These are phyloP conservation scores for Oreohelix idahoensis DNA, from an alignment of 1,140 invertebrate genomes.

Conservation along the genomic window DNA sequence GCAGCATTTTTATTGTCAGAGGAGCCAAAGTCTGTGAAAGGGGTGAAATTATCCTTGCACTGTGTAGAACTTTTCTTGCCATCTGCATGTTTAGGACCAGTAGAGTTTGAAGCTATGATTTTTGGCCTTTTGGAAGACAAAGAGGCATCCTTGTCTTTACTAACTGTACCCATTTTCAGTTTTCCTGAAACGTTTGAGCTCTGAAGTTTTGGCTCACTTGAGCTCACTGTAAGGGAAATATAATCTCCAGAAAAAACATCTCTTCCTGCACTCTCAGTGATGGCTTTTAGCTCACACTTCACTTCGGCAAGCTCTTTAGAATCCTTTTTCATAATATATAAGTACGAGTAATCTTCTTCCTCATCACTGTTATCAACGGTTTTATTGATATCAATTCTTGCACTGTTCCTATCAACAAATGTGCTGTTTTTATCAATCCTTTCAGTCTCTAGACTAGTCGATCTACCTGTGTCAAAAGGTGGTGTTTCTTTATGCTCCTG, in stretches of 20 bases:
- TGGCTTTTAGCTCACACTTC: not conserved
- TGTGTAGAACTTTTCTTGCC: too few relatives aligned
- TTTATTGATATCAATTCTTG: not conserved
- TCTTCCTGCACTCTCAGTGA: not conserved
- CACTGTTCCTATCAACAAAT: not conserved
- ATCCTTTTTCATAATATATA: slow-evolving; percentile 31
- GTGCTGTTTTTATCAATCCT: not conserved
- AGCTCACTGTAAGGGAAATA: slow-evolving; percentile 12
- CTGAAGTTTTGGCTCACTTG: not conserved
- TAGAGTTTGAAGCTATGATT: not conserved
- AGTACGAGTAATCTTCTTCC: slow-evolving; percentile 34
- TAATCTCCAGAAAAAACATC: slow-evolving; percentile 29
- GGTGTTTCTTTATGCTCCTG: not conserved
- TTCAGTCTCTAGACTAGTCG: not conserved
- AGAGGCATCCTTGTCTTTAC: not conserved
- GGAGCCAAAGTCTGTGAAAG: too few relatives aligned
- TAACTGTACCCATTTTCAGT: not conserved
- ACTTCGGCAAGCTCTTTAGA: slow-evolving; percentile 4
- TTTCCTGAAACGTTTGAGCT: not conserved
- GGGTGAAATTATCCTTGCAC: too few relatives aligned
- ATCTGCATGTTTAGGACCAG: too few relatives aligned
- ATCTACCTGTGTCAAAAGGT: not conserved
- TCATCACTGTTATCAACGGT: not conserved
- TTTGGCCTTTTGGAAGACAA: not conserved
- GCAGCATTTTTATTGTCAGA: too few relatives aligned